Percentiles rank a stretch among this genome's conserved stretches.
Conservation (phyloP, 2,888 invertebrate species). For the Clanis bilineata region DNA sequence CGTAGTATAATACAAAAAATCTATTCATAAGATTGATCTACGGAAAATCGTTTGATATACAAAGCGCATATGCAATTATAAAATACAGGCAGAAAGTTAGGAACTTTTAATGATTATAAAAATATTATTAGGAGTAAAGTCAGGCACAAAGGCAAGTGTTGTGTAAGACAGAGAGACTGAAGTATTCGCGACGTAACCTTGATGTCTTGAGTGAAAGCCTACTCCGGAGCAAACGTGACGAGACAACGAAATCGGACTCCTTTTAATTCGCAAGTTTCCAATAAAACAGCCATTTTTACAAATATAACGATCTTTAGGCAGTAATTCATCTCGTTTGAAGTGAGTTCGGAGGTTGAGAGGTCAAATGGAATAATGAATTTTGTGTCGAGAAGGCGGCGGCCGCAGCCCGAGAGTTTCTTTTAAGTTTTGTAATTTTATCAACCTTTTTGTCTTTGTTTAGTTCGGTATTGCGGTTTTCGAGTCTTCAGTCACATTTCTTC, state of each 20-base stretch:
- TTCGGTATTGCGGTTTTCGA: slow-evolving; percentile 12
- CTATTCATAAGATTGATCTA: no score
- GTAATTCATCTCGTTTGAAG: slow-evolving; percentile 18
- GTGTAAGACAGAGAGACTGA: neutral
- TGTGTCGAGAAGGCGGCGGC: neutral
- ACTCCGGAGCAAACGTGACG: slow-evolving; percentile 16
- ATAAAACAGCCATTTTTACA: slow-evolving; percentile 21
- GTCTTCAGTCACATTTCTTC: neutral
- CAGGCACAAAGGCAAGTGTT: neutral
- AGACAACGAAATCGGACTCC: slow-evolving; percentile 17
- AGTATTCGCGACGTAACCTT: slow-evolving; percentile 5
- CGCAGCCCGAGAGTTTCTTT: slow-evolving; percentile 6
- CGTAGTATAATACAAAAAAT: no score
- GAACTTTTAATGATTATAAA: neutral
- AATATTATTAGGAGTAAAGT: neutral
- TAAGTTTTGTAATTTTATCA: slow-evolving; percentile 12
- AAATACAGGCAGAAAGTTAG: no score
- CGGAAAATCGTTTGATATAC: no score
- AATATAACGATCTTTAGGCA: slow-evolving; percentile 16
- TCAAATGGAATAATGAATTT: slow-evolving; percentile 14
- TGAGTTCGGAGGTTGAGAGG: slow-evolving; percentile 5
- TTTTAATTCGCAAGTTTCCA: slow-evolving; percentile 19
- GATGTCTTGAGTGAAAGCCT: slow-evolving; percentile 14
- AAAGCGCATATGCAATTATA: no score
- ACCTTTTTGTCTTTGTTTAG: slow-evolving; percentile 12